Evolutionary conservation across 2,113 vertebrate genomes (phyloP).

Genomic region (Apistogramma diplotaenia): DNA sequence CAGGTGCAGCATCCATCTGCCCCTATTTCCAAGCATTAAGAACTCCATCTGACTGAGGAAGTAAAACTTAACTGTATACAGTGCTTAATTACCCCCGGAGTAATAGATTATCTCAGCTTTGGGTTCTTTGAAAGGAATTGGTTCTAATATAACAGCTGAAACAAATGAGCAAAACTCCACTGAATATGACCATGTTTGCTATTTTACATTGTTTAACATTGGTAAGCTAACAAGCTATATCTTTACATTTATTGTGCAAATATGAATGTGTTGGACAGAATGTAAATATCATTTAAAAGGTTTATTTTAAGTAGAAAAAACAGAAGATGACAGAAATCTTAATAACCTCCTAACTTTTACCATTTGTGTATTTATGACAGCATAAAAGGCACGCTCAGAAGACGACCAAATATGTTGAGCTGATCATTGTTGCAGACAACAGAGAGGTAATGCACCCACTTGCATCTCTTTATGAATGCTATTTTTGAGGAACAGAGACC

Average conservation of each 20-base stretch:
- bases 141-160: background rate
- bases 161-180: background rate
- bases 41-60: conserved; percentile 38
- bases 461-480: background rate
- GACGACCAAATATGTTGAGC: conserved; percentile 94
- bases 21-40: conserved; percentile 36
- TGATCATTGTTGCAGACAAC: conserved; percentile 97
- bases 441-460: conserved; percentile 84
- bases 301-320: background rate
- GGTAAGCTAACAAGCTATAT: background rate
- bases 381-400: conserved; percentile 88
- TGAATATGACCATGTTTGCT: background rate
- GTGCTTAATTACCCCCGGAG: conserved; percentile 28
- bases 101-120: background rate
- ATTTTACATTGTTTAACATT: background rate
- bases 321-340: background rate
- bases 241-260: background rate
- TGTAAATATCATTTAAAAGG: background rate
- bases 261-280: background rate
- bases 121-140: background rate
- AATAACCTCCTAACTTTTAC: conserved; percentile 6
- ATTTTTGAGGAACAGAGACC: background rate
- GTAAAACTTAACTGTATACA: conserved; percentile 2
- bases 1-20: conserved; percentile 68
- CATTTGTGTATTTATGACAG: conserved; percentile 69